Conservation (phyloP, 2,113 vertebrate species). For the Pachycephala philippinensis region DNA sequence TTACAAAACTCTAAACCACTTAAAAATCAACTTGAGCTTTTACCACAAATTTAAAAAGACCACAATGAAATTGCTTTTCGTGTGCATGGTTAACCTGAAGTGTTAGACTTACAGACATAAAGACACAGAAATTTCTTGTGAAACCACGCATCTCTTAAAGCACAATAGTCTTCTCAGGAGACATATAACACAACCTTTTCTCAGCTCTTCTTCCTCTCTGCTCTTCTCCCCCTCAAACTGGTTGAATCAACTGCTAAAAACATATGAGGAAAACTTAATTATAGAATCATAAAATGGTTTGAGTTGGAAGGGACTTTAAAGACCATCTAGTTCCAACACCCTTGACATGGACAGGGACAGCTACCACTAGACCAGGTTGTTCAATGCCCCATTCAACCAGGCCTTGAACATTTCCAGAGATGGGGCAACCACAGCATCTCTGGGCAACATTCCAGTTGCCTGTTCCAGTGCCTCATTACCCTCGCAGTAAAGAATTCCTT, state of each 20-base stretch:
- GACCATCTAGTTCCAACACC: too few relatives aligned
- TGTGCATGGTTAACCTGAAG: background rate
- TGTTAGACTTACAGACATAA: background rate
- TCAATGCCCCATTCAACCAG: background rate
- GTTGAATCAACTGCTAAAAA: background rate
- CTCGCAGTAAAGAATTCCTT: background rate
- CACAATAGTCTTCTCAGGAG: background rate
- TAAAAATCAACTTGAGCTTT: background rate
- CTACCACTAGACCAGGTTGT: background rate
- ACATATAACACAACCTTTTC: background rate
- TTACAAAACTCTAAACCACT: background rate
- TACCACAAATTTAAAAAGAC: background rate
- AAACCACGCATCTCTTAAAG: background rate
- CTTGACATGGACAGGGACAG: background rate
- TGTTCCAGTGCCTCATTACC: background rate
- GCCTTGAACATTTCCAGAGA: background rate
- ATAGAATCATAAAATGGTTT: background rate
- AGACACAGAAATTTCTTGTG: background rate
- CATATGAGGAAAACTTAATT: background rate
- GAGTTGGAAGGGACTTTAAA: fast-evolving
- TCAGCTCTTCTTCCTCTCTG: background rate
- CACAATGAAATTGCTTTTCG: background rate
- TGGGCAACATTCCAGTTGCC: too few relatives aligned
- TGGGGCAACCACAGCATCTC: background rate
- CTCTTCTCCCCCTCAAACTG: background rate